Evolutionary conservation across 2,113 vertebrate genomes (phyloP).

Genomic region (Hiodon alosoides): DNA sequence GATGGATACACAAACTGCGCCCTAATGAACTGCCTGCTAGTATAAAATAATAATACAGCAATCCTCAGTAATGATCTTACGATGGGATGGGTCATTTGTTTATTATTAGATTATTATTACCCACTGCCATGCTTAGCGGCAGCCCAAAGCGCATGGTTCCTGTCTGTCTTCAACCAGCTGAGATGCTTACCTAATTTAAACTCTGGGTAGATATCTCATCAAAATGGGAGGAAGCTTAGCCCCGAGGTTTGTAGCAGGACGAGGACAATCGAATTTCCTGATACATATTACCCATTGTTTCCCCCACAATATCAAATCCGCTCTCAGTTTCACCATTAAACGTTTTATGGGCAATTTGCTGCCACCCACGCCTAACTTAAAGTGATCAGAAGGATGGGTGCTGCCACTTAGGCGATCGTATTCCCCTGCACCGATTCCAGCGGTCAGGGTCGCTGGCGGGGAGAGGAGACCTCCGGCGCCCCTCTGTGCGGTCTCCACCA

Average conservation of each 20-base stretch:
- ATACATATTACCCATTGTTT: constrained; percentile 70
- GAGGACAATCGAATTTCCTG: constrained; percentile 72
- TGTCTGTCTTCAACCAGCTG: neutral
- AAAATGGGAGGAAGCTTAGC: constrained; percentile 58
- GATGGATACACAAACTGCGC: no score
- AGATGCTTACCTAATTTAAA: constrained; percentile 50
- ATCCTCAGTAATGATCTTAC: no score
- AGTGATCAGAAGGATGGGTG: constrained; percentile 23
- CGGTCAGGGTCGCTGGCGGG: neutral
- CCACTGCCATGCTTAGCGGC: no score
- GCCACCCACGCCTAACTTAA: constrained; percentile 55
- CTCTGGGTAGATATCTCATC: constrained; percentile 54
- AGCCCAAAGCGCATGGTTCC: neutral
- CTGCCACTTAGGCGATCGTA: constrained; percentile 8
- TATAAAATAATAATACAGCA: no score
- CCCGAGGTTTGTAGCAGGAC: constrained; percentile 55
- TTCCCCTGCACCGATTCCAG: constrained; percentile 1
- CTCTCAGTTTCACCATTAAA: constrained; percentile 62
- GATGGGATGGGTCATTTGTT: no score
- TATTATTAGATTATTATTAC: no score
- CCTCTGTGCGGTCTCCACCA: neutral
- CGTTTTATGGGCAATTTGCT: constrained; percentile 66
- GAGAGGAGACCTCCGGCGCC: neutral
- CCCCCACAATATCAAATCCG: constrained; percentile 72
- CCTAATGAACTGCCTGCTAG: no score